Evolutionary conservation across 53 echinoderm and acorn worm genomes (phyloP), one percentile per base, ranked within the genome.

Genomic region (Echinometra lucunter): DNA sequence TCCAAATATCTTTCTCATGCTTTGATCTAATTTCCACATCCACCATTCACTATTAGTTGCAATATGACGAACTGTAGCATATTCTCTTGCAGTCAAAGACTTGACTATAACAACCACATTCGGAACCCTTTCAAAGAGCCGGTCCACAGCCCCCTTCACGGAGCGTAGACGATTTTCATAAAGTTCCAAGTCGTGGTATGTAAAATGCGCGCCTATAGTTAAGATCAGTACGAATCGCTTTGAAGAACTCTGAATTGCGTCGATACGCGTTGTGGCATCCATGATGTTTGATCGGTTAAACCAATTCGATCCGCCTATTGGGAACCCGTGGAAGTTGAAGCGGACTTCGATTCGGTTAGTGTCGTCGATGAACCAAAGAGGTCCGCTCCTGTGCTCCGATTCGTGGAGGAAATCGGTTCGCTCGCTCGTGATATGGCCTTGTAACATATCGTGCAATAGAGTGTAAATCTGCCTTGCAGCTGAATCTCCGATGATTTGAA

Each of bases 401-500:
- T 94, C 94, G 94, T 94, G 82, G 44, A 94, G 25, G 66, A 94
- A 94, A 5, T 9, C 45, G 40, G 83, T 32, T 58, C 94, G 58
- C 37, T 37, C 60, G 83, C 63, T 94, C 66, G 94, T 94, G 27
- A 94, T 45, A 15, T 85, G 94, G 27, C 58, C 45, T 25, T 58
- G 40, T 7, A 94, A 42, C 58, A 94, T 57, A 4, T 44, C 37
- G 13, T 94, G 10, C 3, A 94, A 1, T 45, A 94, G 17, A 37
- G 40, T 55, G 66, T 85, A 94, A 3, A 94, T 83, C 85, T 94
- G 94, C 23, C 94, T 18, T 23, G 60, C 85, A 44, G 83, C 17
- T 18, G 94, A 94, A 60, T 94, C 94, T 6, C 94, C 94, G 63
- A 94, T 82, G n/a, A 94, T 83, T 25, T 94, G 94, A 37, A 94